Conservation (phyloP, 2,888 invertebrate genomes). For the Capitulum mitella region DNA sequence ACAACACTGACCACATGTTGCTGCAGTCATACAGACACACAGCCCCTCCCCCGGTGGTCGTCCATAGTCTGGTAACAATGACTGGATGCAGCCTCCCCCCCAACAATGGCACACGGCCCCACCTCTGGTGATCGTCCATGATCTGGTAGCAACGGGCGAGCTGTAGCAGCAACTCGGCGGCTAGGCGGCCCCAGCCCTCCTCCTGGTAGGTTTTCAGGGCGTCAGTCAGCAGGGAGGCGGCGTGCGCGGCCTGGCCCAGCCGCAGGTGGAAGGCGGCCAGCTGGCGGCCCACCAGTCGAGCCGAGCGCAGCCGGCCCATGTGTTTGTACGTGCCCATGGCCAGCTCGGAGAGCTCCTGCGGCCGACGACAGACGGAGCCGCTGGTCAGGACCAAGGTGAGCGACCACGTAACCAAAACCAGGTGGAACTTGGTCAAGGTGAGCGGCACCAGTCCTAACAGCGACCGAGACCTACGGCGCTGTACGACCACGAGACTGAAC, state of each 20-base stretch:
- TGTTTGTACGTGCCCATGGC: slow-evolving; percentile 96
- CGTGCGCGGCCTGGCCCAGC: slow-evolving; percentile 71
- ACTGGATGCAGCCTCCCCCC: too few relatives aligned
- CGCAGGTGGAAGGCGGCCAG: slow-evolving; percentile 84
- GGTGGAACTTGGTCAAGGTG: not conserved
- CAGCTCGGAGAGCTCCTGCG: slow-evolving; percentile 75
- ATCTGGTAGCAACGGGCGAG: slow-evolving; percentile 75
- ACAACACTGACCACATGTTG: too few relatives aligned
- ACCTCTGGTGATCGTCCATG: slow-evolving; percentile 65
- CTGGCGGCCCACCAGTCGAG: slow-evolving; percentile 78
- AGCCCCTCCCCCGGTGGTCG: too few relatives aligned
- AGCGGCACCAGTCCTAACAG: not conserved
- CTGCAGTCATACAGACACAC: too few relatives aligned
- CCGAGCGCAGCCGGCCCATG: slow-evolving; percentile 73
- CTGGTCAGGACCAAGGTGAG: not conserved
- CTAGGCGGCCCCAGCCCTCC: slow-evolving; percentile 78
- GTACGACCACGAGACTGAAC: too few relatives aligned
- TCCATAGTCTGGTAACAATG: too few relatives aligned
- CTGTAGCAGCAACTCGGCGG: slow-evolving; percentile 72
- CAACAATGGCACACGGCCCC: too few relatives aligned
- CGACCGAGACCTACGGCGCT: too few relatives aligned
- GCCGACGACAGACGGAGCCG: slow-evolving; percentile 19
- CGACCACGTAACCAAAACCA: not conserved
- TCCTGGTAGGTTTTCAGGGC: slow-evolving; percentile 75
- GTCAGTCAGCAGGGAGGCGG: slow-evolving; percentile 79